Conservation (phyloP, 2,797 vertebrate genomes). For the Alfaro cultratus region DNA sequence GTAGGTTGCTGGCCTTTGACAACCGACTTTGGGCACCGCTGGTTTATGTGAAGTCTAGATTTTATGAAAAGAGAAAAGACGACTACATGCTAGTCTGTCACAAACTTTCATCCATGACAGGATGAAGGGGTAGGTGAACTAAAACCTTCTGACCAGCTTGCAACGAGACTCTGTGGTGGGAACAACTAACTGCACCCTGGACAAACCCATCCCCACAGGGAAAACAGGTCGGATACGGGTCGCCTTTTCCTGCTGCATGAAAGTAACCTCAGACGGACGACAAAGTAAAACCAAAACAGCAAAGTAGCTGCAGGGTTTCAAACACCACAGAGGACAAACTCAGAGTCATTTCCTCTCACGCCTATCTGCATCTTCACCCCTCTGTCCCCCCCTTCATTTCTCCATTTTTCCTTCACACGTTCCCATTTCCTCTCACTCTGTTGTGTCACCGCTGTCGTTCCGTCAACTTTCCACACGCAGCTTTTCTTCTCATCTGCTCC, state of each 20-base stretch:
- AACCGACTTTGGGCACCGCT: no score
- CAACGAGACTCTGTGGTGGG: background rate
- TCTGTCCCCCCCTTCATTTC: background rate
- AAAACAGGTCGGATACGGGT: background rate
- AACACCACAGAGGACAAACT: slow-evolving; percentile 42
- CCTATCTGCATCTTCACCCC: slow-evolving; percentile 13
- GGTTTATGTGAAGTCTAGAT: no score
- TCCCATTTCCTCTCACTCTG: slow-evolving; percentile 7
- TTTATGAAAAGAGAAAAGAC: no score
- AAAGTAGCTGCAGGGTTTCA: slow-evolving; percentile 45
- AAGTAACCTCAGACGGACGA: background rate
- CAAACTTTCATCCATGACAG: no score
- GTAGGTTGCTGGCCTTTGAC: no score
- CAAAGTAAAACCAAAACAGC: slow-evolving; percentile 9
- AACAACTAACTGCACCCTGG: background rate
- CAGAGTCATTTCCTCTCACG: slow-evolving; percentile 43
- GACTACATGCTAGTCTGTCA: no score
- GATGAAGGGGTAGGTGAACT: background rate
- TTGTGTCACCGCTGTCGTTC: slow-evolving; percentile 17
- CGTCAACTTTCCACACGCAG: slow-evolving; percentile 34
- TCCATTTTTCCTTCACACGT: slow-evolving; percentile 15
- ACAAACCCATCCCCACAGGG: background rate
- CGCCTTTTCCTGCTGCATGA: background rate
- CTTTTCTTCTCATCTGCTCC: slow-evolving; percentile 27
- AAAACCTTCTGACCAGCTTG: background rate